Conservation (phyloP, 1,140 invertebrate species). For the Maniola jurtina region DNA sequence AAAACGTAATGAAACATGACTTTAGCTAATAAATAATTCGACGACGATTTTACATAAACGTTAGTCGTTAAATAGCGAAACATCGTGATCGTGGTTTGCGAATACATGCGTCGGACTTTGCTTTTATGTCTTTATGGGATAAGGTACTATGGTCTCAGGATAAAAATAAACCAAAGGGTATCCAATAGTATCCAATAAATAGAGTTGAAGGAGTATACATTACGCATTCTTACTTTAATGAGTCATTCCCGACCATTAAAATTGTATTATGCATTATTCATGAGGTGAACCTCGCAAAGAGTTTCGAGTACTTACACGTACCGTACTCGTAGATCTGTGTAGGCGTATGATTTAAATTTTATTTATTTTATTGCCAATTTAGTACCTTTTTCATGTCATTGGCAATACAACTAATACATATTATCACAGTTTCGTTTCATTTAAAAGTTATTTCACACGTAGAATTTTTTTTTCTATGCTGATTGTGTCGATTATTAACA, state of each 20-base stretch:
- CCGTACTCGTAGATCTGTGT: no score
- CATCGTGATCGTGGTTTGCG: neutral
- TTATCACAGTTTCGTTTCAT: no score
- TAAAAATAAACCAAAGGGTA: constrained; percentile 12
- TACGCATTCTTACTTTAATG: constrained; percentile 18
- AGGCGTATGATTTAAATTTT: no score
- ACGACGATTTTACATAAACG: neutral
- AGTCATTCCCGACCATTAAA: constrained; percentile 19
- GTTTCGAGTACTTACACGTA: no score
- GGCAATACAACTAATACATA: no score
- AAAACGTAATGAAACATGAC: neutral
- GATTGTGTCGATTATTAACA: no score
- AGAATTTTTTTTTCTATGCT: no score
- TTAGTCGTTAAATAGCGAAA: neutral
- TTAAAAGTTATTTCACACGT: no score
- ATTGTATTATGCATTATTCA: constrained; percentile 26
- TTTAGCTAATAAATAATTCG: neutral
- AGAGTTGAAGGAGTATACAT: constrained; percentile 10
- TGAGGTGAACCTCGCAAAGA: no score
- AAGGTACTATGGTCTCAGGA: neutral
- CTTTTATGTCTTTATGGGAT: neutral
- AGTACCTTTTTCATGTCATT: no score
- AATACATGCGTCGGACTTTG: neutral
- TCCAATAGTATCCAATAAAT: neutral
- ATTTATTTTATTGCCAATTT: no score